Evolutionary conservation across 2,113 vertebrate species (phyloP).

Genomic region (Stomatorhinus ivindoensis): DNA sequence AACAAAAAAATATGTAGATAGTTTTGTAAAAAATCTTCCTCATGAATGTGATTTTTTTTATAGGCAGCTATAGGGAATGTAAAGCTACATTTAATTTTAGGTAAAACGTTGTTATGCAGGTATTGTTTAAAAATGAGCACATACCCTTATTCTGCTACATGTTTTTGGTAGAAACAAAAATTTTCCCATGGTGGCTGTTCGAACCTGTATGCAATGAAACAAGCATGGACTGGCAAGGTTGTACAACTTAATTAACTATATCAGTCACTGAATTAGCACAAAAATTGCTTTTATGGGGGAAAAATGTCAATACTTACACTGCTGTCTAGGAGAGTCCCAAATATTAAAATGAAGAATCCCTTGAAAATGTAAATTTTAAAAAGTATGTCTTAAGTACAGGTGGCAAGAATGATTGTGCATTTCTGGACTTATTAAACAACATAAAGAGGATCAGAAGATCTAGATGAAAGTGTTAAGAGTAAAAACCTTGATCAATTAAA

Average conservation of each 20-base stretch:
- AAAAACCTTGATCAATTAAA: neutral
- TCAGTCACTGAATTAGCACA: neutral
- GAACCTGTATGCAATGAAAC: neutral
- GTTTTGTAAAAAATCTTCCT: neutral
- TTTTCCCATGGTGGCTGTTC: neutral
- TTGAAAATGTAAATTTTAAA: neutral
- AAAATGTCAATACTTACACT: neutral
- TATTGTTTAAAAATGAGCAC: neutral
- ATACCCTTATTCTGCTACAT: neutral
- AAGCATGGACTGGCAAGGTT: neutral
- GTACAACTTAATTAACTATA: neutral
- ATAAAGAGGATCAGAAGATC: neutral
- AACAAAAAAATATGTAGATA: neutral
- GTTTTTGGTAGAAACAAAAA: neutral
- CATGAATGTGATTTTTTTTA: neutral
- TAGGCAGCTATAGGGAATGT: neutral
- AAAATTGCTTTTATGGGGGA: neutral
- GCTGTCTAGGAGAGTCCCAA: neutral
- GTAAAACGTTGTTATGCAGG: neutral
- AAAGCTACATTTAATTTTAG: neutral
- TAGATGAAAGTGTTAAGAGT: neutral
- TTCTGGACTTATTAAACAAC: neutral
- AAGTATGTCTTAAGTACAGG: neutral
- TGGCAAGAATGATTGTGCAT: neutral
- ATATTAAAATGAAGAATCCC: slow-evolving; percentile 1